A percentile compares a stretch with the other conserved stretches of the same genome.
phyloP scores from a whole-genome alignment of 2,113 vertebrate genomes.

The Condylura cristata region DNA sequence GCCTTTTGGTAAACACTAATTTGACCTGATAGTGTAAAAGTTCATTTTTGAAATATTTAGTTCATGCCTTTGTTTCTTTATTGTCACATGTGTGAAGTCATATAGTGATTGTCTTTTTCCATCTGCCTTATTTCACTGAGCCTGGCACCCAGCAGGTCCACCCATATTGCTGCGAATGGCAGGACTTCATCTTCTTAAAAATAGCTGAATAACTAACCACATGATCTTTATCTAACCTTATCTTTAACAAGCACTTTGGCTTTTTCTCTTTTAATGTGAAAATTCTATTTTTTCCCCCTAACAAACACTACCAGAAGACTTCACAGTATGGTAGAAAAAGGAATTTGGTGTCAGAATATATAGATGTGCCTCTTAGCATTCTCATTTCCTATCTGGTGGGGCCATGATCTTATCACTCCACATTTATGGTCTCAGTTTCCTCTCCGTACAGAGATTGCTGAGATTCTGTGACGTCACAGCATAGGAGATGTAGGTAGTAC shows the following conservation, averaged over 20 bases:
- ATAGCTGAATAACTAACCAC: neutral
- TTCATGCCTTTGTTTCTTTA: neutral
- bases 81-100: neutral
- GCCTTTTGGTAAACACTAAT: too few species aligned
- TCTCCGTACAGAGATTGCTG: neutral
- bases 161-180: neutral
- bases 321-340: neutral
- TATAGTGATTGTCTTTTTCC: neutral
- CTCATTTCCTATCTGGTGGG: neutral
- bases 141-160: neutral
- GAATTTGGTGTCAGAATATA: neutral
- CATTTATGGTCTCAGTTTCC: neutral
- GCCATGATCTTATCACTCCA: neutral
- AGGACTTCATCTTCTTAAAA: neutral
- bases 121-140: neutral
- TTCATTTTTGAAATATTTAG: too few species aligned
- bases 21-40: too few species aligned
- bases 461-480: neutral
- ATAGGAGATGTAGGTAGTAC: neutral
- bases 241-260: neutral
- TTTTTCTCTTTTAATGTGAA: neutral
- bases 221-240: neutral
- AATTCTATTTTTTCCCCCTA: neutral
- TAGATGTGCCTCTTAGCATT: neutral
- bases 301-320: neutral